Base-by-base conservation (phyloP, 1,140 invertebrate genomes). In the Heliconius hewitsoni region DNA sequence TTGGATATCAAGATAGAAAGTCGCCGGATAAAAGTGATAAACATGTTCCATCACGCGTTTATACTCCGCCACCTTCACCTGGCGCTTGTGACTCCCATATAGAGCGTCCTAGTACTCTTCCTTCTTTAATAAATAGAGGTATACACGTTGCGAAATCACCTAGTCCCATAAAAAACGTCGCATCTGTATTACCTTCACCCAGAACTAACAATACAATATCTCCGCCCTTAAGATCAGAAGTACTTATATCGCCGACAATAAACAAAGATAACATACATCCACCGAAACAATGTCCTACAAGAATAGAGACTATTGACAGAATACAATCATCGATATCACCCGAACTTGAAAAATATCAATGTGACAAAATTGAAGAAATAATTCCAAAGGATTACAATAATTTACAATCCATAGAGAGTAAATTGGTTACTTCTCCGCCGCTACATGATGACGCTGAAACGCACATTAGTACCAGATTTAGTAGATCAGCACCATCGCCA, bases 11-110 rank as follows among this genome's bases (percentile, higher is more conserved):
- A 81, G 93, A 93, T 27, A 87, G 89, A 81, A 90, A 92, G 81
- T 91, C 89, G n/a, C 88, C 89, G 30, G 92, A 94, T 81, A 83
- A 78, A 23, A 42, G 82, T 13, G 93, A 95, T 77, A 91, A 89
- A 85, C 89, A 90, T 85, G 87, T 93, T 74, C 92, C 91, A 5
- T 94, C 94, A 50, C 87, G 93, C 81, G 93, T 94, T 42, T 94
- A 94, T 79, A 93, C 93, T 66, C 93, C 93, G 27, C 93, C 93
- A 1, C 84, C 91, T 50, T 94, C 93, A 19, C 93, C 93, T 27
- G 87, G 90, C 76, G 91, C 91, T 55, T 85, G 89, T 72, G 91
- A 94, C 79, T 80, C 87, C 50, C 91, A 93, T 76, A 71, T 89
- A 42, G 91, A 94, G 80, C 91, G 93, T 72, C 93, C 93, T 55